phyloP scores from a whole-genome alignment of 2,888 invertebrate genomes.

The Antheraea assamensis region DNA sequence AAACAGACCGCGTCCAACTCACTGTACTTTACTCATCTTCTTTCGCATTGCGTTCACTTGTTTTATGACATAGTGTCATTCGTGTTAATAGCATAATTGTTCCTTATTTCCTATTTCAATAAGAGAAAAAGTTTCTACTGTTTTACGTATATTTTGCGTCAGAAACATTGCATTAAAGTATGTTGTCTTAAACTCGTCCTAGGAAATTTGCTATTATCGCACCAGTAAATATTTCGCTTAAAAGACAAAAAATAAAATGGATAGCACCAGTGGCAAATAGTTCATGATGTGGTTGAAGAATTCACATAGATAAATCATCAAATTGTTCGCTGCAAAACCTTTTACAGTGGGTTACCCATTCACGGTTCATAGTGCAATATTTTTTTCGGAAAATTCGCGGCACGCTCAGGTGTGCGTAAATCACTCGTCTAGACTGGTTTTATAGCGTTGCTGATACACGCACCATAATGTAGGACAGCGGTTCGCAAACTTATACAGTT shows the following conservation, averaged over 20 bases:
- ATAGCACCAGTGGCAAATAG: not conserved
- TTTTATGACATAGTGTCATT: too few species aligned
- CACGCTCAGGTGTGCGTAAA: conserved; percentile 69
- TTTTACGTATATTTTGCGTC: too few species aligned
- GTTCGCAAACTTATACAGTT: conserved; percentile 29
- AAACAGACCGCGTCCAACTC: too few species aligned
- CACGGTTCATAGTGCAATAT: conserved; percentile 25
- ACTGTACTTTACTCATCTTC: too few species aligned
- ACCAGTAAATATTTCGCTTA: not conserved
- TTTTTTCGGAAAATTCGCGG: conserved; percentile 37
- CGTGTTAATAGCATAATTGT: too few species aligned
- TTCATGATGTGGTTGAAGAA: not conserved
- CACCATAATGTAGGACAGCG: conserved; percentile 50
- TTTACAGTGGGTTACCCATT: conserved; percentile 19
- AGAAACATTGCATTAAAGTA: too few species aligned
- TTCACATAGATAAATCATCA: conserved; percentile 12
- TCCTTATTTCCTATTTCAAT: too few species aligned
- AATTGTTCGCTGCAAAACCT: conserved; percentile 18
- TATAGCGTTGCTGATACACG: conserved; percentile 66
- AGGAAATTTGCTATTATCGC: too few species aligned
- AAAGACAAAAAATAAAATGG: not conserved
- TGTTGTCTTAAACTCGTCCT: too few species aligned
- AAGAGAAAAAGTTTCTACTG: too few species aligned
- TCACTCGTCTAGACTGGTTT: conserved; percentile 75
- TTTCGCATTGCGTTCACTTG: too few species aligned